phyloP scores from a whole-genome alignment of 2,888 invertebrate species.

The Acholoe squamosa region DNA sequence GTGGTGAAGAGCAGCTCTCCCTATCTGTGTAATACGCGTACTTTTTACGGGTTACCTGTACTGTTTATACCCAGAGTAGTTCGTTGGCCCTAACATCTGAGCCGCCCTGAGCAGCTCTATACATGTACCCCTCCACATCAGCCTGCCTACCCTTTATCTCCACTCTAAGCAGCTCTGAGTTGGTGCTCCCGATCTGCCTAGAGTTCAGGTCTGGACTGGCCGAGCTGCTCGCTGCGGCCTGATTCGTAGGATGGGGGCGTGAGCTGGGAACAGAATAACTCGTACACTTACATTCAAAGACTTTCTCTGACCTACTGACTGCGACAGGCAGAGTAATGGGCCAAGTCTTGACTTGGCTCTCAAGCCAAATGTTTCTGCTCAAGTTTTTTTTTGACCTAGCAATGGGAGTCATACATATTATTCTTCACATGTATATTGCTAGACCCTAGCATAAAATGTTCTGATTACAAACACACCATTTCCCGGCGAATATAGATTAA shows the following conservation, averaged over 20 bases:
- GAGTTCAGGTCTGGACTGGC: not conserved
- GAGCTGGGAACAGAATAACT: not conserved
- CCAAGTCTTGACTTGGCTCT: too few relatives aligned
- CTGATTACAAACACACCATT: too few relatives aligned
- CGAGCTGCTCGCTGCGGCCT: not conserved
- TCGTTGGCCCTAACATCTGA: not conserved
- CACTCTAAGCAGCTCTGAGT: not conserved
- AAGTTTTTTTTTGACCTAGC: too few relatives aligned
- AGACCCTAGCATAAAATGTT: too few relatives aligned
- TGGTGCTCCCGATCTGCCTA: not conserved
- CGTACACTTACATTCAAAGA: too few relatives aligned
- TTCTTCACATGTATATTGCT: too few relatives aligned
- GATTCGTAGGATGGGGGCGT: not conserved
- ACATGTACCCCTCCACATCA: too few relatives aligned
- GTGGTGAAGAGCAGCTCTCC: not conserved
- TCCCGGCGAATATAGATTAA: too few relatives aligned
- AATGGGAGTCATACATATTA: too few relatives aligned
- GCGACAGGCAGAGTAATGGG: too few relatives aligned
- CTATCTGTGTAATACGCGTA: conserved; percentile 18
- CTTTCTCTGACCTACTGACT: too few relatives aligned
- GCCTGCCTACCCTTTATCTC: not conserved
- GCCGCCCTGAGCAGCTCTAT: not conserved
- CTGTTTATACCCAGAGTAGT: conserved; percentile 10
- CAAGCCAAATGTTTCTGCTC: too few relatives aligned
- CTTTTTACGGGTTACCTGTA: conserved; percentile 13